Percentiles rank a stretch among this genome's conserved stretches.
Conservation (phyloP, 2,888 invertebrate genomes). For the Syrista parreyssii region DNA sequence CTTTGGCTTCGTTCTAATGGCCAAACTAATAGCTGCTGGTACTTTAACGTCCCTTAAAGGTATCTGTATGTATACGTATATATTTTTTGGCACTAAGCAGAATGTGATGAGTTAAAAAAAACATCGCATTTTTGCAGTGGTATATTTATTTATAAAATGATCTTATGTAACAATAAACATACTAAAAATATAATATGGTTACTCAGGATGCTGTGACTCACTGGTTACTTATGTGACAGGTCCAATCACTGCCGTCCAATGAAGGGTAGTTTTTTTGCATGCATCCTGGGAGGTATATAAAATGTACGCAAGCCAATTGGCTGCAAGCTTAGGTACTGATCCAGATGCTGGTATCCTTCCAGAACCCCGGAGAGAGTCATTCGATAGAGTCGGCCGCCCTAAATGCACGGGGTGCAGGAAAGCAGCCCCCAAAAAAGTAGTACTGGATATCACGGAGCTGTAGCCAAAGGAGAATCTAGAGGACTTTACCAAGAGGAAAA, state of each 20-base stretch:
- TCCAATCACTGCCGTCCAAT: constrained; percentile 7
- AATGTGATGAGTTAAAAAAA: background rate
- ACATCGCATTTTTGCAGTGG: background rate
- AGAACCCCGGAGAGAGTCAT: constrained; percentile 47
- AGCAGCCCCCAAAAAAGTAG: constrained; percentile 10
- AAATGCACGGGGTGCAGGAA: constrained; percentile 22
- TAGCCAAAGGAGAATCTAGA: constrained; percentile 11
- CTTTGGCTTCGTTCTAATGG: constrained; percentile 51
- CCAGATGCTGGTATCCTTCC: background rate
- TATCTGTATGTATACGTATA: constrained; percentile 12
- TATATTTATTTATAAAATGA: background rate
- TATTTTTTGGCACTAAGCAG: background rate
- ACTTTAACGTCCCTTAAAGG: constrained; percentile 42
- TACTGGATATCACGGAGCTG: background rate
- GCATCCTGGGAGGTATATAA: constrained; percentile 23
- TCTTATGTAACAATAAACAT: background rate
- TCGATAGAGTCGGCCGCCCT: constrained; percentile 29
- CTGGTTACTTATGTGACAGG: constrained; percentile 28
- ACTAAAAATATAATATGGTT: background rate
- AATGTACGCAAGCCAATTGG: background rate
- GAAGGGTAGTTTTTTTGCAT: constrained; percentile 23
- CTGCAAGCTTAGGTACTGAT: background rate
- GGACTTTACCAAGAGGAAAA: background rate
- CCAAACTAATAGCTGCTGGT: constrained; percentile 63
- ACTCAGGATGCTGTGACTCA: background rate